These are phyloP conservation scores for Cetoscarus ocellatus DNA, from an alignment of 2,797 vertebrate genomes.

Conservation along the genomic window DNA sequence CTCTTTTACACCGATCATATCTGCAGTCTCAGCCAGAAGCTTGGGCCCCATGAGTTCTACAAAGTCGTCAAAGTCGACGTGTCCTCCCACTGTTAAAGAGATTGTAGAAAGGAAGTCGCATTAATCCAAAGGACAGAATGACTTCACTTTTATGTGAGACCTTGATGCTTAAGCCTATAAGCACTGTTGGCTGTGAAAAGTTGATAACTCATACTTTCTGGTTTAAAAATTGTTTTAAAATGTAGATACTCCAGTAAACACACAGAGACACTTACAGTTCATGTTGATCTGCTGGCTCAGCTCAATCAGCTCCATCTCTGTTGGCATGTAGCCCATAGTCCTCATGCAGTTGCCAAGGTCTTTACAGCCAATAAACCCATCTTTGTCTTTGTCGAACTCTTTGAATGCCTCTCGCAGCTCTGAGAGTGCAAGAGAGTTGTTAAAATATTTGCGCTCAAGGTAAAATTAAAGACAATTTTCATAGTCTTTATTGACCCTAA, in stretches of 20 bases:
- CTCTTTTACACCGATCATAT: slow-evolving; percentile 98
- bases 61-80: slow-evolving; percentile 99
- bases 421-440: slow-evolving; percentile 56
- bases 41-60: slow-evolving; percentile 99
- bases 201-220: background rate
- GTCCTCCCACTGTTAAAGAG: slow-evolving; percentile 90
- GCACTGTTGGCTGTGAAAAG: background rate
- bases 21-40: slow-evolving; percentile 96
- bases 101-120: slow-evolving; percentile 1
- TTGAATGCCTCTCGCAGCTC: slow-evolving; percentile 95
- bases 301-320: slow-evolving; percentile 98
- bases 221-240: no score
- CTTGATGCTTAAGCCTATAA: background rate
- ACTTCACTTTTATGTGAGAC: background rate
- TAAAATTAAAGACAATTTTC: background rate
- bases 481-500: background rate
- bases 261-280: slow-evolving; percentile 87
- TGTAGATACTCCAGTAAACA: background rate
- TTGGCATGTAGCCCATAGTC: slow-evolving; percentile 99
- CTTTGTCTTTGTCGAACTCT: slow-evolving; percentile 98
- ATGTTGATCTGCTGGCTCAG: slow-evolving; percentile 99
- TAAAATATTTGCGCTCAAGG: background rate
- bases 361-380: slow-evolving; percentile 98
- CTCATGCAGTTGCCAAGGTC: slow-evolving; percentile 99
- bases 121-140: slow-evolving; percentile 2